Evolutionary conservation across 2,113 vertebrate genomes (phyloP).

Genomic region (Fulica atra): DNA sequence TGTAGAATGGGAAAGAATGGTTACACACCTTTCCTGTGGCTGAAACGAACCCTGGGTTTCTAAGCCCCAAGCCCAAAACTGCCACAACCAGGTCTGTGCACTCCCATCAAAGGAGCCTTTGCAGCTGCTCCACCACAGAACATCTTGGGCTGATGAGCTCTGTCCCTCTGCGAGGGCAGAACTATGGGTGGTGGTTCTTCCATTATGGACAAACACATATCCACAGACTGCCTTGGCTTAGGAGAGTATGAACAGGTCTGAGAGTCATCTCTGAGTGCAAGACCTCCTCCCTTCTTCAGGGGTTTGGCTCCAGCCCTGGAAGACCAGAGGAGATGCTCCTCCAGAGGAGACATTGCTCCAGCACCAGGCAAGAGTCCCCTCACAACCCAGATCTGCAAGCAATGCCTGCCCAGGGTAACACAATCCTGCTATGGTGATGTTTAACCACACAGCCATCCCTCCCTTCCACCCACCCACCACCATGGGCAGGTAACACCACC

Average conservation of each 20-base stretch:
- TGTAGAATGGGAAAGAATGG: neutral
- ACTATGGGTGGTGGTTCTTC: neutral
- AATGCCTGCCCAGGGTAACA: neutral
- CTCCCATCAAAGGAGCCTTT: neutral
- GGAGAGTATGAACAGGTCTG: neutral
- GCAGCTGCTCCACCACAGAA: neutral
- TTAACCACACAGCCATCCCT: neutral
- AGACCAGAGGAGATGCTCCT: neutral
- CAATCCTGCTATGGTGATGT: neutral
- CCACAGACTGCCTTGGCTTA: rapidly evolving
- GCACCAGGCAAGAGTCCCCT: neutral
- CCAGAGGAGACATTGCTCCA: too few relatives aligned
- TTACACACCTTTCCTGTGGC: neutral
- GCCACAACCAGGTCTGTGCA: neutral
- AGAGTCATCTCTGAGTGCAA: neutral
- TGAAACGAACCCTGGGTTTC: neutral
- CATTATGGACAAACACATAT: neutral
- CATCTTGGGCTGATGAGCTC: rapidly evolving
- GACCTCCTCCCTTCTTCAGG: neutral
- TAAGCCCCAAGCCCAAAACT: neutral
- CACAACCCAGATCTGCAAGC: neutral
- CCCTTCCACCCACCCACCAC: neutral
- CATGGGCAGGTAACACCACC: neutral
- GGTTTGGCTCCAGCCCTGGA: neutral
- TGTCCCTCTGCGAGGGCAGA: neutral